Conservation (phyloP, 2,113 vertebrate genomes). For the Aptenodytes forsteri region DNA sequence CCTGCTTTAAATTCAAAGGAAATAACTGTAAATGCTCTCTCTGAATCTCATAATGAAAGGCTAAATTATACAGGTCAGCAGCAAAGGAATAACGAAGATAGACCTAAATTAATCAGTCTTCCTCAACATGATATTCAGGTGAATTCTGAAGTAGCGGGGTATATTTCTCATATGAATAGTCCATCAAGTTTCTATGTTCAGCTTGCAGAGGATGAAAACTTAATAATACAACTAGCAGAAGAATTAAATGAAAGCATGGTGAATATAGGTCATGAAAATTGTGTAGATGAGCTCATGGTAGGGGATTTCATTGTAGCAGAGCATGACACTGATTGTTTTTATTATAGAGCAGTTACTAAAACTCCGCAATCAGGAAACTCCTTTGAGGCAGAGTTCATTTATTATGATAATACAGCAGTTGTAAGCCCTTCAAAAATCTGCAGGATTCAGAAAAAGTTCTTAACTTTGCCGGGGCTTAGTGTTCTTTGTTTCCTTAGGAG, state of each 20-base stretch:
- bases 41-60: not conserved
- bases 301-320: slow-evolving; percentile 77
- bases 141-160: slow-evolving; percentile 70
- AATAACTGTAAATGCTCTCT: not conserved
- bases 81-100: not conserved
- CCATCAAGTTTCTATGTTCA: slow-evolving; percentile 81
- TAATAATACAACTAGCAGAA: slow-evolving; percentile 73
- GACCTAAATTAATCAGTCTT: slow-evolving; percentile 67
- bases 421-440: slow-evolving; percentile 73
- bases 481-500: slow-evolving; percentile 77
- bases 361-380: not conserved
- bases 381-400: slow-evolving; percentile 85
- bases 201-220: slow-evolving; percentile 76
- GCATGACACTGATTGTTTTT: slow-evolving; percentile 69
- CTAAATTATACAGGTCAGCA: not conserved
- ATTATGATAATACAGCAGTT: slow-evolving; percentile 82
- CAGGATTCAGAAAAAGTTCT: slow-evolving; percentile 67
- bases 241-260: slow-evolving; percentile 69
- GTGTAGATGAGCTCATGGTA: slow-evolving; percentile 10
- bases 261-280: not conserved
- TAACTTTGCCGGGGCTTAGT: slow-evolving; percentile 77
- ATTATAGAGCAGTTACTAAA: slow-evolving; percentile 82
- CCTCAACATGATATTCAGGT: slow-evolving; percentile 57
- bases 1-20: not conserved
- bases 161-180: slow-evolving; percentile 73